Evolutionary conservation across 1,140 invertebrate species (phyloP).

Genomic region (Drosophila seguyi): DNA sequence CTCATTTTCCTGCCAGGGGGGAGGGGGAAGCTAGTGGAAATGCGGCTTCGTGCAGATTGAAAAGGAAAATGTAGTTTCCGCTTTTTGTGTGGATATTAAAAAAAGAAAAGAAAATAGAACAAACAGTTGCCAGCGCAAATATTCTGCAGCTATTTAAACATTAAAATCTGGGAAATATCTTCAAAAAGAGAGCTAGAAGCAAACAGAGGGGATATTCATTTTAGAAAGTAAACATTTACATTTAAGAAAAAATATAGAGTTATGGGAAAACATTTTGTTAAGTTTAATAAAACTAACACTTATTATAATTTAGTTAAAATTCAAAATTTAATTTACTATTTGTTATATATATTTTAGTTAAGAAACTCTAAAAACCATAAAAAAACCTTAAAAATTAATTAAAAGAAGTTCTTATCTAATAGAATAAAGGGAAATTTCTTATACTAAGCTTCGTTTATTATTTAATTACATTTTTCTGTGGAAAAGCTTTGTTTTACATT

Average conservation of each 20-base stretch:
- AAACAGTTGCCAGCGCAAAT: neutral
- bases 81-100: constrained; percentile 5
- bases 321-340: neutral
- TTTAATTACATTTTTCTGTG: no score
- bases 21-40: neutral
- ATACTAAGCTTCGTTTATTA: no score
- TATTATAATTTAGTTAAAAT: neutral
- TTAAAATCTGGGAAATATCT: neutral
- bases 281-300: no score
- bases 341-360: no score
- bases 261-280: no score
- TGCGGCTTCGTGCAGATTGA: constrained; percentile 2
- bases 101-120: neutral
- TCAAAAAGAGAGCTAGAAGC: neutral
- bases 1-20: neutral
- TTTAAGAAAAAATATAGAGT: no score
- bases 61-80: neutral
- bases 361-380: no score
- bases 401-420: neutral
- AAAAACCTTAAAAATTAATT: no score
- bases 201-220: neutral
- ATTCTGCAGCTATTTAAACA: neutral
- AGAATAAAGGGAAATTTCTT: neutral
- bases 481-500: no score
- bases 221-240: neutral